Evolutionary conservation across 2,797 vertebrate genomes (phyloP), one percentile per base, ranked within the genome.

Genomic region (Steatocranus sp.): DNA sequence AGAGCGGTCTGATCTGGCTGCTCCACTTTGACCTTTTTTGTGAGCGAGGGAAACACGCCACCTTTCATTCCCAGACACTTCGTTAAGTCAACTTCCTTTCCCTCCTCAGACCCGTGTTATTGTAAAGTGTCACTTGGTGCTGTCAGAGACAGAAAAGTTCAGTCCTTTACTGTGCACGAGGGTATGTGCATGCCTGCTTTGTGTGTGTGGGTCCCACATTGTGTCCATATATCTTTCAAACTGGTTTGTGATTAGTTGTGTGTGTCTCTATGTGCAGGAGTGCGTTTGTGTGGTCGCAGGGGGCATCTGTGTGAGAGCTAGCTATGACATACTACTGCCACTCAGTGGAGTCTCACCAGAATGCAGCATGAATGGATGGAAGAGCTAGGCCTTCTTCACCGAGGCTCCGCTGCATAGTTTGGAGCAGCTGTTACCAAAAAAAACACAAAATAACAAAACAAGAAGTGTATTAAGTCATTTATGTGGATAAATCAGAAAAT

Each of bases 21-120:
- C 83, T 90, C 87, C 83, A 89, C 90, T 91, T 87, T 93, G 92
- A 93, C 93, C 91, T 90, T 88, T 92, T 87, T 87, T 93, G 85
- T 90, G 84, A 89, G 89, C 27, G 17, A 87, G 80, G 82, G 92
- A 93, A 88, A 92, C 89, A 91, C 88, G 84, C 91, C 90, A 93
- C 89, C 92, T 94, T 94, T 93, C 90, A 93, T 93, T 94, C 86
- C 85, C 91, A 93, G 91, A 92, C 94, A 94, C 91, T 94, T 94
- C 87, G 89, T 94, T 92, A 94, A 93, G 90, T 90, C 91, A 89
- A 93, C 93, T 95, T 96, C 92, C 93, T 93, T 87, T 92, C 86
- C 88, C 89, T 89, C 83, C 87, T 92, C 91, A 86, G 91, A 92
- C 79, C 81, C 51, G 75, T 93, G 94, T 95, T 94, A 93, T 94